Percentiles rank a stretch among this genome's conserved stretches.
Evolutionary conservation across 2,888 invertebrate species (phyloP).

Genomic region (Volucella bombylans): DNA sequence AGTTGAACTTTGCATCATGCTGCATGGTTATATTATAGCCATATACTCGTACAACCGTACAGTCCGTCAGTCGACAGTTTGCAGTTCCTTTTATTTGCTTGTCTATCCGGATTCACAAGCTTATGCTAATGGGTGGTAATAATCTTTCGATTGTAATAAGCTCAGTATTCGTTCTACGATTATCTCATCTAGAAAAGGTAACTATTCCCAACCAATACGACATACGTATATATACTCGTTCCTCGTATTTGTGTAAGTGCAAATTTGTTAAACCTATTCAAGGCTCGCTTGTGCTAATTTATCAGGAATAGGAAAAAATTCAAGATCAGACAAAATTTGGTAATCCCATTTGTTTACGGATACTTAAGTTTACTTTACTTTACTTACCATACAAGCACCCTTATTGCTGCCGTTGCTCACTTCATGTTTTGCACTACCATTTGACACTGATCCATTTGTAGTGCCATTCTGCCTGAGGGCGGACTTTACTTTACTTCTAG

Average conservation of each 20-base stretch:
- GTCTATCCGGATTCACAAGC: constrained; percentile 43
- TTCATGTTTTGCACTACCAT: constrained; percentile 73
- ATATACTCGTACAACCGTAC: no score
- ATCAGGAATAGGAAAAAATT: constrained; percentile 1
- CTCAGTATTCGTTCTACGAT: not conserved
- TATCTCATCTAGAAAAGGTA: constrained; percentile 17
- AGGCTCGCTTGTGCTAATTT: constrained; percentile 13
- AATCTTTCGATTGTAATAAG: not conserved
- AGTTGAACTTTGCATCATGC: constrained; percentile 36
- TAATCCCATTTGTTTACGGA: not conserved
- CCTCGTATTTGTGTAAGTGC: not conserved
- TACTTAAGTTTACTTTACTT: not conserved
- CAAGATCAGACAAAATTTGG: constrained; percentile 11
- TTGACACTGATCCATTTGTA: constrained; percentile 63
- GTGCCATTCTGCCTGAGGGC: constrained; percentile 75
- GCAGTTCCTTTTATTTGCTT: not conserved
- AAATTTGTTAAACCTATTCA: constrained; percentile 7
- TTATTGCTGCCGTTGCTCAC: constrained; percentile 79
- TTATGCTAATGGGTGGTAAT: constrained; percentile 30
- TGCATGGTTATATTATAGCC: not conserved
- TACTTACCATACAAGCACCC: constrained; percentile 89
- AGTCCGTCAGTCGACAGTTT: constrained; percentile 3
- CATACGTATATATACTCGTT: not conserved
- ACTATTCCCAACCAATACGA: not conserved
- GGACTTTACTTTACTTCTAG: constrained; percentile 75